phyloP scores from a whole-genome alignment of 92 coral and sea anemone genomes.

The Ricordea florida region DNA sequence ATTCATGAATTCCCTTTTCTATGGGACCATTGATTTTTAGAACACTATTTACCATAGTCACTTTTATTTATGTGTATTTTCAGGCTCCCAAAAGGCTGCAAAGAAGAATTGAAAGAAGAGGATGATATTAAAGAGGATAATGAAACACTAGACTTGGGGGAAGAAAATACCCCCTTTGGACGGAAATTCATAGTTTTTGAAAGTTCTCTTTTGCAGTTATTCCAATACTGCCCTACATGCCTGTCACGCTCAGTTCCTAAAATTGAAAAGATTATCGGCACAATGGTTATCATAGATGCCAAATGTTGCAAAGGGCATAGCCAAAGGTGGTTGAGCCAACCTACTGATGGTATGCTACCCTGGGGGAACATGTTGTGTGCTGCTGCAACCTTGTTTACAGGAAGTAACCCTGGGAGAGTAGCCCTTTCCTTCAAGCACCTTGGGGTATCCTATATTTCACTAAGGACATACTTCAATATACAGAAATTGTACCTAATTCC shows the following conservation, averaged over 20 bases:
- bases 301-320: conserved; percentile 38
- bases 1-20: no score
- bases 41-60: no score
- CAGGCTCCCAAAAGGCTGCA: no score
- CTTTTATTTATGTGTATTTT: no score
- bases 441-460: conserved; percentile 25
- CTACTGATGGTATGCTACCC: conserved; percentile 29
- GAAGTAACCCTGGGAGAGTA: conserved; percentile 43
- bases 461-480: conserved; percentile 34
- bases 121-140: conserved; percentile 1
- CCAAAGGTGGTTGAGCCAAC: conserved; percentile 20
- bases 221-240: conserved; percentile 29
- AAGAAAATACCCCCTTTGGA: conserved; percentile 31
- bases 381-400: conserved; percentile 40
- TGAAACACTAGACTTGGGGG: neutral
- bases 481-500: conserved; percentile 42
- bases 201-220: conserved; percentile 36
- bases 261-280: conserved; percentile 14
- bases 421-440: conserved; percentile 29
- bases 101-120: neutral
- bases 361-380: conserved; percentile 49
- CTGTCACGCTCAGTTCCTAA: conserved; percentile 10
- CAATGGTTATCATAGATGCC: conserved; percentile 22
- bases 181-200: conserved; percentile 31
- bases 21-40: no score